Base-by-base conservation (phyloP, 1,140 invertebrate species). In the Melanaphis sacchari region DNA sequence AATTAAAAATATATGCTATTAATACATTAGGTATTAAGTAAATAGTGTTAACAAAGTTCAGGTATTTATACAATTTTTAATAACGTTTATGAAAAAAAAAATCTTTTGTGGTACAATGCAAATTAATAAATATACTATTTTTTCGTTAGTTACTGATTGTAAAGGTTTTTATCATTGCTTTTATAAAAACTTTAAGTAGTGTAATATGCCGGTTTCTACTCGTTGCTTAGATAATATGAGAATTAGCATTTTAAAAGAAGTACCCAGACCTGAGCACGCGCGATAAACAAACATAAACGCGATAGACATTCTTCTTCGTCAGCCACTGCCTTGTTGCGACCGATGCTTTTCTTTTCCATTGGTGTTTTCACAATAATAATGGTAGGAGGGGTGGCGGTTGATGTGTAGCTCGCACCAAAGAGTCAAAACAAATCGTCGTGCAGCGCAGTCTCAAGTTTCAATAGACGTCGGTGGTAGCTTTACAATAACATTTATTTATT, bases 401-500 rank as follows among this genome's bases (percentile, higher is more conserved):
- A 22, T 31, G 46, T 31, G 36, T 40, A 36, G 22, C 46, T 89
- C 9, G 87, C 46, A 54, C 46, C 88, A 54, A 54, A 89, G 46
- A 89, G 88, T 89, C 88, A 89, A 89, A 89, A 89, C 88, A 89
- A 89, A 89, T 89, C 36, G 88, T 89, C 36, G 88, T 89, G 49
- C 46, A 49, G 5, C 9, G 22, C 15, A 15, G 43, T 49, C 85
- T 31, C 31, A 43, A 88, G 43, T 89, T 54, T 89, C 88, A 89
- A 89, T 89, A 36, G 88, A 22, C 36, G 49, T 24, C 84, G 41
- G n/a, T 40, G 88, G 49, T 54, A 54, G 88, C 49, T 54, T 52
- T 89, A 89, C 88, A 89, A 89, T 54, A 89, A 54, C 49, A 89
- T 89, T 89, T 89, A 89, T 89, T 89, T 89, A 89, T 89, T 89